These are phyloP conservation scores for Aleiodes testaceus DNA, from an alignment of 2,888 invertebrate species.

Conservation along the genomic window DNA sequence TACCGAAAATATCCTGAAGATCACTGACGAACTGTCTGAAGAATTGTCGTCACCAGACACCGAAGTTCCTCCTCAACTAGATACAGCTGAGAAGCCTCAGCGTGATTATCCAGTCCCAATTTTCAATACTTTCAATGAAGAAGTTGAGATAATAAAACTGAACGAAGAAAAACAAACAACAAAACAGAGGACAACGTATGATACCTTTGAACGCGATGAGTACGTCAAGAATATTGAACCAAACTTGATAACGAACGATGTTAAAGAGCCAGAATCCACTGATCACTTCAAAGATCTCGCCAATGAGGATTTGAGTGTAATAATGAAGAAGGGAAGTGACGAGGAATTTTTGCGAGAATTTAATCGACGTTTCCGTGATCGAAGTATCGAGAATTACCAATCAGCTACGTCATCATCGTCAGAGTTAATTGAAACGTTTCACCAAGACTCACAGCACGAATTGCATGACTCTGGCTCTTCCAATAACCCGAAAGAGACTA, in stretches of 20 bases:
- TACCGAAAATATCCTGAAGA: conserved; percentile 37
- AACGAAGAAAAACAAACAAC: conserved; percentile 61
- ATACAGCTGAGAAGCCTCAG: conserved; percentile 65
- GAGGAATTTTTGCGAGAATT: conserved; percentile 63
- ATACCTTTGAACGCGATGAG: conserved; percentile 37
- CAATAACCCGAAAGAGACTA: conserved; percentile 37
- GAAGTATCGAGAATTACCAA: not conserved
- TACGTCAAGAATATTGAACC: conserved; percentile 44
- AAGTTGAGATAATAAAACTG: conserved; percentile 74
- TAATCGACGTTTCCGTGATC: conserved; percentile 58
- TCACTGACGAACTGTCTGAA: conserved; percentile 35
- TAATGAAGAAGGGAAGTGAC: conserved; percentile 61
- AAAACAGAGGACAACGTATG: conserved; percentile 61
- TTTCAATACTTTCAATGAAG: conserved; percentile 68
- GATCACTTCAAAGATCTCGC: conserved; percentile 40
- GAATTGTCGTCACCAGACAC: conserved; percentile 59
- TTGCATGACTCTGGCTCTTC: conserved; percentile 34
- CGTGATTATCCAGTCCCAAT: conserved; percentile 71
- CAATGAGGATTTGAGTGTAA: conserved; percentile 57
- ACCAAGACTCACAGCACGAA: conserved; percentile 43
- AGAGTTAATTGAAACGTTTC: conserved; percentile 3
- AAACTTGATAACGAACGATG: conserved; percentile 48
- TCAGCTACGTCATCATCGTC: not conserved
- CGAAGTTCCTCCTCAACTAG: conserved; percentile 17
- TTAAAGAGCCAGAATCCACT: conserved; percentile 41